Base-by-base conservation (phyloP, 2,888 invertebrate species). In the Pristionchus exspectatus region DNA sequence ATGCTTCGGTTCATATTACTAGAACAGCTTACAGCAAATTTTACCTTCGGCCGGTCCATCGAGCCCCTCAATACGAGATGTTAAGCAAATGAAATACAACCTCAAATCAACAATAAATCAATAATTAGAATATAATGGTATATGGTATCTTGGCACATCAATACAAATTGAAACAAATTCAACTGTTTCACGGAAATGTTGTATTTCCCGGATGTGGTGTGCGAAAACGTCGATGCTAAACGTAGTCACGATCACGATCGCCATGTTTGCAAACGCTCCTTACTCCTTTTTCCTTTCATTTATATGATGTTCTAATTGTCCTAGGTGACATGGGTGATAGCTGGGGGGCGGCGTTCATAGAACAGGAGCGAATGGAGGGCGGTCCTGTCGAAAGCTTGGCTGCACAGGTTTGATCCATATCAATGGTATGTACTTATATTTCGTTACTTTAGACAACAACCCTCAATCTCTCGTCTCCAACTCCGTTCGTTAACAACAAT, bases 1-100 rank as follows among this genome's bases (percentile, higher is more conserved):
- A 99, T 99, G 94, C 98, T 98, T 90, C 99, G 96, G 95, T 99
- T 99, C 98, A 99, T 99, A 95, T 99, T 99, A 95, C 98, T 98
- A 16, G 99, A 99, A 96, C 99, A 99, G 93, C 98, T 97, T 89
- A 99, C 98, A 44, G 99, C 99, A 94, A 99, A 94, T n/a, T 89
- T 88, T 14, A 92, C 44, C 63, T 89, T 90, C 1, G 85, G 74
- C n/a, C 69, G 63, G 56, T 87, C 84, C 63, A 77, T 77, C 16
- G 56, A 16, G 30, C 30, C 18, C 72, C 30, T 33, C 27, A 72
- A 50, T 44, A 16, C 9, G 38, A 38, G 38, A 66, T 12, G 24
- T 14, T 21, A 87, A 87, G 27, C 12, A 56, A 88, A 74, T 50
- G 10, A 77, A 77, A 77, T 18, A 69, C 12, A 69, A 27, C n/a